These are phyloP conservation scores for Tethea ocularis DNA, from an alignment of 2,888 invertebrate species.

Conservation along the genomic window DNA sequence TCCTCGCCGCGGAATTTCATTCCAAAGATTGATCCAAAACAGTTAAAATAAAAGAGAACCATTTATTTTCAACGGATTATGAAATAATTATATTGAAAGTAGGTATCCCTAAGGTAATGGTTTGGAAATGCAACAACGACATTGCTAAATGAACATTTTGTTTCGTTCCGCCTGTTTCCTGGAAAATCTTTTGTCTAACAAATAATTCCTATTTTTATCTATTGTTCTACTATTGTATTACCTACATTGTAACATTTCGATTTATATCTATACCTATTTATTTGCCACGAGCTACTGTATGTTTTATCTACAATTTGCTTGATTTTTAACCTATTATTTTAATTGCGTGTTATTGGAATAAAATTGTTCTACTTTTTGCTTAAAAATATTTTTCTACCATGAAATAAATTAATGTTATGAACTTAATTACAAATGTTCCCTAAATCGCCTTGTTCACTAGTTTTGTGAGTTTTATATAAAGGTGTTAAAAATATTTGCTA, in stretches of 20 bases:
- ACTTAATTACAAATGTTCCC: too few species aligned
- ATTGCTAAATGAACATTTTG: constrained; percentile 44
- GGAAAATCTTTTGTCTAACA: constrained; percentile 13
- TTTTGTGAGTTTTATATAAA: too few species aligned
- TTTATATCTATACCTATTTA: not conserved
- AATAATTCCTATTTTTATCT: constrained; percentile 28
- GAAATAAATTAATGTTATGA: too few species aligned
- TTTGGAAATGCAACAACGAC: constrained; percentile 29
- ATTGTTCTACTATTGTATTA: constrained; percentile 21
- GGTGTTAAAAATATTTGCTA: too few species aligned
- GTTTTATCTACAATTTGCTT: not conserved
- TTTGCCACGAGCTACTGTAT: not conserved
- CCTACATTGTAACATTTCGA: not conserved
- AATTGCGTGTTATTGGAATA: not conserved
- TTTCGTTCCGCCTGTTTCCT: constrained; percentile 39
- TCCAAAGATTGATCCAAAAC: too few species aligned
- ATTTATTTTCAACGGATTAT: constrained; percentile 1
- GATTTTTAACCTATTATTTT: not conserved
- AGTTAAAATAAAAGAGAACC: not conserved
- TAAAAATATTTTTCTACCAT: too few species aligned
- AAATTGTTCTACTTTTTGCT: not conserved
- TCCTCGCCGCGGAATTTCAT: too few species aligned
- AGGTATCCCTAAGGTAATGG: constrained; percentile 17
- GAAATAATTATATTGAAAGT: constrained; percentile 11
- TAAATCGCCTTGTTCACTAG: too few species aligned